phyloP scores from a whole-genome alignment of 1,140 invertebrate species.

The Drosophila santomea region DNA sequence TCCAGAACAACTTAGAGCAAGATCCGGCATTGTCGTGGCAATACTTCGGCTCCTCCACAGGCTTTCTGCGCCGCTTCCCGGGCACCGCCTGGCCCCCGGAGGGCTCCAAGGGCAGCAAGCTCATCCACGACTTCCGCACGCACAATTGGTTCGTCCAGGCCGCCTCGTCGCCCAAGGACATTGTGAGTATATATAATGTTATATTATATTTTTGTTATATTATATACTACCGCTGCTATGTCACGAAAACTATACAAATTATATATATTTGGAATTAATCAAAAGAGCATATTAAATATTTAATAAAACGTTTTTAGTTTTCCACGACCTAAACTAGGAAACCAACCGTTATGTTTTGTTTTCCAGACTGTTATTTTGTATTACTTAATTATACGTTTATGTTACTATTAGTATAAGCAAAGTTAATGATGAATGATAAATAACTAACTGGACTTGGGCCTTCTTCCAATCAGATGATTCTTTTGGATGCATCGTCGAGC shows the following conservation, averaged over 20 bases:
- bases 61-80: slow-evolving; percentile 96
- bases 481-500: slow-evolving; percentile 95
- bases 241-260: neutral
- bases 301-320: too few species aligned
- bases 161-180: slow-evolving; percentile 98
- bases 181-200: slow-evolving; percentile 85
- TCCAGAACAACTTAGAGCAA: slow-evolving; percentile 95
- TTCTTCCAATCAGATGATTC: slow-evolving; percentile 87
- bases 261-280: neutral
- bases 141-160: slow-evolving; percentile 97
- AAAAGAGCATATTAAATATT: neutral
- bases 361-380: neutral
- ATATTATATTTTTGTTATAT: too few species aligned
- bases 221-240: neutral
- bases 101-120: slow-evolving; percentile 87
- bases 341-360: too few species aligned
- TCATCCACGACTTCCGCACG: slow-evolving; percentile 94
- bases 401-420: neutral
- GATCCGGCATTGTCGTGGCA: slow-evolving; percentile 97
- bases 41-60: slow-evolving; percentile 96
- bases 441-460: neutral
- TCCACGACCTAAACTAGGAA: too few species aligned
- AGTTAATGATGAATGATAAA: too few species aligned
- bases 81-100: slow-evolving; percentile 92
- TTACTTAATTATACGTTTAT: neutral